Base-by-base conservation (phyloP, 2,888 invertebrate genomes). In the Tubulanus polymorphus region DNA sequence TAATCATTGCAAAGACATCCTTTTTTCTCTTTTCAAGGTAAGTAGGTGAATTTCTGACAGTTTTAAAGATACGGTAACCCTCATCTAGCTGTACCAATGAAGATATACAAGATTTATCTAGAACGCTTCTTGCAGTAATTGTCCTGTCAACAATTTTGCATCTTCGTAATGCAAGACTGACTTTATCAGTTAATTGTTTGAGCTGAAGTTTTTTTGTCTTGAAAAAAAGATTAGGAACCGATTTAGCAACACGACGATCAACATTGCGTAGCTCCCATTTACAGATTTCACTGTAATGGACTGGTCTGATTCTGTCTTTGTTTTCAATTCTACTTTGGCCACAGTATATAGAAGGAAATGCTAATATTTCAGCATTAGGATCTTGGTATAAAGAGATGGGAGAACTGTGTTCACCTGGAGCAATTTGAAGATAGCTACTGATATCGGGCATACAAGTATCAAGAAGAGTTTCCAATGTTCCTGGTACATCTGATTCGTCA, bases 121-220 rank as follows among this genome's bases (percentile, higher is more conserved):
- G 45, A 27, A 69, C 29, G 50, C 66, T 66, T 12, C 65, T 45
- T 37, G 67, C 57, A 48, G 65, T 64, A 55, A 60, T 63, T n/a
- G 55, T 62, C 37, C 63, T 62, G 23, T 57, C 55, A 8, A 47
- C 50, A 3, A 58, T 56, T 20, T 55, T 50, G 47, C 57, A 57
- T 41, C 57, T 60, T 20, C 62, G 47, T 37, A 60, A 37, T 32
- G 55, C 57, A 12, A 60, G 25, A 15, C 32, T 20, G 1, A 60
- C 48, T 53, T 54, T 55, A 35, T 60, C 62, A 30, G 27, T 29
- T 10, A 61, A 51, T 35, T 61, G 59, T 47, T 62, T 62, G 25
- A 62, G 52, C 30, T 60, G 62, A 30, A 62, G 30, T 15, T 55
- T 49, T 30, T 57, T 62, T 30, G 59, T 6, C 37, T 62, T 59